Conservation (phyloP, 1,140 invertebrate genomes). For the Prorops nasuta region DNA sequence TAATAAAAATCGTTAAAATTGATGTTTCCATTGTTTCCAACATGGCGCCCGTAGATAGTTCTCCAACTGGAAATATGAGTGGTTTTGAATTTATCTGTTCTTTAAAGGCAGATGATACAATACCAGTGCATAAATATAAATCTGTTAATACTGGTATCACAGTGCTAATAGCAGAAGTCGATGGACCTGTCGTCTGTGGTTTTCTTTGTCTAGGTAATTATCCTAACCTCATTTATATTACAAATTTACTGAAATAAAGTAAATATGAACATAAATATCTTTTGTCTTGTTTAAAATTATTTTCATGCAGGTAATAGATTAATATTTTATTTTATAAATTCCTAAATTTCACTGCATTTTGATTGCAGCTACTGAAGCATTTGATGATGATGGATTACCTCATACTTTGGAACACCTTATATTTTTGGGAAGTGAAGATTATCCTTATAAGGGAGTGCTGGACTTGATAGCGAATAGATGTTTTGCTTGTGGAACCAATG, state of each 20-base stretch:
- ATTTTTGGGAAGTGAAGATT: conserved; percentile 86
- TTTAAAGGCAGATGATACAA: conserved; percentile 65
- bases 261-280: not conserved
- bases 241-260: not conserved
- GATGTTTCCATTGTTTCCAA: conserved; percentile 17
- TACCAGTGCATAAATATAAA: conserved; percentile 80
- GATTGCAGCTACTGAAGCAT: conserved; percentile 78
- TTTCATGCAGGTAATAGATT: conserved; percentile 1
- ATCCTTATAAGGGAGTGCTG: conserved; percentile 87
- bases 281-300: not conserved
- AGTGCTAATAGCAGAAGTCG: conserved; percentile 78
- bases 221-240: not conserved
- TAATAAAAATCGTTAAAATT: no score
- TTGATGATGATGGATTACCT: conserved; percentile 88
- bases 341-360: conserved; percentile 6
- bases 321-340: conserved; percentile 2
- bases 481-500: conserved; percentile 87
- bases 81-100: conserved; percentile 65
- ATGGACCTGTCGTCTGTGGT: conserved; percentile 83
- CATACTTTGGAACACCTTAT: conserved; percentile 92
- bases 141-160: conserved; percentile 76
- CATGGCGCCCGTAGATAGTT: conserved; percentile 59
- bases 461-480: conserved; percentile 87
- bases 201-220: conserved; percentile 80
- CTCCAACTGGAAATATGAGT: conserved; percentile 50